Conservation (phyloP, 2,113 vertebrate species). For the Sapayoa aenigma region DNA sequence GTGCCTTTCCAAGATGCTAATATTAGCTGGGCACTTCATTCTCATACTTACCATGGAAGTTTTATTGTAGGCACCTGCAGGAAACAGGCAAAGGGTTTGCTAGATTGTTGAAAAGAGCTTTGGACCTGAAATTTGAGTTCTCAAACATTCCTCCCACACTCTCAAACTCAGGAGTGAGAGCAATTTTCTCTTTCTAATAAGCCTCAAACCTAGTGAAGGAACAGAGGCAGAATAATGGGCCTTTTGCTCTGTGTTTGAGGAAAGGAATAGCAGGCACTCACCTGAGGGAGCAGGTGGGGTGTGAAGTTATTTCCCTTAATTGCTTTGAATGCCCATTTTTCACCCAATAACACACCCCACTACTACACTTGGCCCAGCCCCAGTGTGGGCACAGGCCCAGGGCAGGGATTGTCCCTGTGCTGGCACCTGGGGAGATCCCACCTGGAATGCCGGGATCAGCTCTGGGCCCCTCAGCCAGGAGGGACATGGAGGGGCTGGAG, state of each 20-base stretch:
- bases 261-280: background rate
- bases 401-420: background rate
- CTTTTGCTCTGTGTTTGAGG: background rate
- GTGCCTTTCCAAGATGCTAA: background rate
- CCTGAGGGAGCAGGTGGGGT: background rate
- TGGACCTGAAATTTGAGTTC: background rate
- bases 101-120: background rate
- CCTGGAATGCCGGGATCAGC: background rate
- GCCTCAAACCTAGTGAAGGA: background rate
- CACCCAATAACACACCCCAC: background rate
- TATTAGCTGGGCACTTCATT: background rate
- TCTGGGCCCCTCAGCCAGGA: background rate
- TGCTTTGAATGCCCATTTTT: background rate
- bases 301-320: background rate
- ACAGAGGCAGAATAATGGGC: background rate
- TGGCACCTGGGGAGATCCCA: too few relatives aligned
- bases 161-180: background rate
- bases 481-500: background rate
- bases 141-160: background rate
- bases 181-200: background rate
- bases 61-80: background rate
- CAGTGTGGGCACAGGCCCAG: background rate
- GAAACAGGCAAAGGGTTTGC: background rate
- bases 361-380: too few relatives aligned
- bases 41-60: background rate